phyloP scores from a whole-genome alignment of 2,888 invertebrate species.

The Monoplex corrugatus region DNA sequence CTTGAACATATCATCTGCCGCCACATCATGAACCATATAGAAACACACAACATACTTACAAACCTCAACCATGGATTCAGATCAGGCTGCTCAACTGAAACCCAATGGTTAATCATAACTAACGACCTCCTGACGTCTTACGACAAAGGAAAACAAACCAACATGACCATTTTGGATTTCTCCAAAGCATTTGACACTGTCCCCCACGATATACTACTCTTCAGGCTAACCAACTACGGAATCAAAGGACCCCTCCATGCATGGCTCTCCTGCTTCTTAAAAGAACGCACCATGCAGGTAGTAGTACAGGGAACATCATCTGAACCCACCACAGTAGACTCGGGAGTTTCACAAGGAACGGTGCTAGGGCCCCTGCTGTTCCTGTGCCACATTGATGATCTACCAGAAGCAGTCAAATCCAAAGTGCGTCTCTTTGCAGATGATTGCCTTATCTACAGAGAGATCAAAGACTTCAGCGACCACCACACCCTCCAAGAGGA shows the following conservation, averaged over 20 bases:
- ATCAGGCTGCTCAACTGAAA: background rate
- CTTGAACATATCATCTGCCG: no score
- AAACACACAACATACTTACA: no score
- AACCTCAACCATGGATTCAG: background rate
- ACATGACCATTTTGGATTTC: background rate
- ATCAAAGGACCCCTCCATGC: background rate
- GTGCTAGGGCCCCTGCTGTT: background rate
- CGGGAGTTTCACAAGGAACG: slow-evolving; percentile 14
- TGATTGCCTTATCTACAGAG: background rate
- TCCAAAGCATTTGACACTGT: background rate
- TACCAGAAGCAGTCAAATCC: background rate
- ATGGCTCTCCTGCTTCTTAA: background rate
- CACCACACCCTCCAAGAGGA: slow-evolving; percentile 13
- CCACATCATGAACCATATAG: no score
- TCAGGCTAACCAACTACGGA: background rate
- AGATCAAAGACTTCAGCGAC: background rate
- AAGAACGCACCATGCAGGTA: background rate
- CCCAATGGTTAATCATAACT: background rate
- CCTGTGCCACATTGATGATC: slow-evolving; percentile 6
- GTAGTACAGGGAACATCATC: background rate
- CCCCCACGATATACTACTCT: background rate
- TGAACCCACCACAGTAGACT: background rate
- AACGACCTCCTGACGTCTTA: background rate
- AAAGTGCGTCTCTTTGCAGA: background rate
- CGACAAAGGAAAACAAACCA: background rate